Evolutionary conservation across 2,888 invertebrate genomes (phyloP).

Genomic region (Drosophila birchii): DNA sequence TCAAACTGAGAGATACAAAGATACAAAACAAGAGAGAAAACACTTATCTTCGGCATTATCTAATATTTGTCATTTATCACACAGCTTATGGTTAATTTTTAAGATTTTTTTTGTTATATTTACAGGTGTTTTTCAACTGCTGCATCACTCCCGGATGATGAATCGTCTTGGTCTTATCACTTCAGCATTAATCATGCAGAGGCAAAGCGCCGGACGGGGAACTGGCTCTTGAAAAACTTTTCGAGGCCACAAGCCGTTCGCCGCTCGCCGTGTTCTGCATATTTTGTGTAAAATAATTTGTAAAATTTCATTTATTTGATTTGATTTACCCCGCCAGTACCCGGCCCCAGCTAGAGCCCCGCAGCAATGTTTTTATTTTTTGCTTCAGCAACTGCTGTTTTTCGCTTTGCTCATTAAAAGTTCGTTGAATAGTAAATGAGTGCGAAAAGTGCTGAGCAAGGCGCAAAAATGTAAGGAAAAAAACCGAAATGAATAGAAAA

Average conservation of each 20-base stretch:
- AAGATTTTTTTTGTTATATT: background rate
- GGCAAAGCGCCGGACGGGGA: background rate
- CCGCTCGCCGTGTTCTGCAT: constrained; percentile 14
- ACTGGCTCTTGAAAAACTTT: background rate
- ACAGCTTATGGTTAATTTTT: background rate
- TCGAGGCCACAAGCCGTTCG: constrained; percentile 1
- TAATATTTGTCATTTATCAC: constrained; percentile 4
- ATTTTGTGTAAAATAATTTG: constrained; percentile 46
- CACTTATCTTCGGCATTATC: background rate
- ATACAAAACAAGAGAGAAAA: background rate
- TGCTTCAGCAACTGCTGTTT: constrained; percentile 10
- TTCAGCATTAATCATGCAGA: constrained; percentile 1
- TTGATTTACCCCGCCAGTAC: constrained; percentile 39
- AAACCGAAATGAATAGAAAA: background rate
- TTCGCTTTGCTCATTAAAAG: constrained; percentile 61
- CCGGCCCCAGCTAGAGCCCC: background rate
- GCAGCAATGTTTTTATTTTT: constrained; percentile 10
- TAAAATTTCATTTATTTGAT: constrained; percentile 57
- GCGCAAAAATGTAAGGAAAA: constrained; percentile 7
- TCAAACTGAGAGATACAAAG: background rate
- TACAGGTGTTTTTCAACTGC: constrained; percentile 4
- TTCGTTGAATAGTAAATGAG: constrained; percentile 37
- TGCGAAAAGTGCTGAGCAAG: constrained; percentile 23
- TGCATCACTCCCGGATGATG: too few relatives aligned
- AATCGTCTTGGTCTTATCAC: background rate